A percentile compares a stretch with the other conserved stretches of the same genome.
Evolutionary conservation across 2,113 vertebrate genomes (phyloP).

Genomic region (Salvelinus namaycush): DNA sequence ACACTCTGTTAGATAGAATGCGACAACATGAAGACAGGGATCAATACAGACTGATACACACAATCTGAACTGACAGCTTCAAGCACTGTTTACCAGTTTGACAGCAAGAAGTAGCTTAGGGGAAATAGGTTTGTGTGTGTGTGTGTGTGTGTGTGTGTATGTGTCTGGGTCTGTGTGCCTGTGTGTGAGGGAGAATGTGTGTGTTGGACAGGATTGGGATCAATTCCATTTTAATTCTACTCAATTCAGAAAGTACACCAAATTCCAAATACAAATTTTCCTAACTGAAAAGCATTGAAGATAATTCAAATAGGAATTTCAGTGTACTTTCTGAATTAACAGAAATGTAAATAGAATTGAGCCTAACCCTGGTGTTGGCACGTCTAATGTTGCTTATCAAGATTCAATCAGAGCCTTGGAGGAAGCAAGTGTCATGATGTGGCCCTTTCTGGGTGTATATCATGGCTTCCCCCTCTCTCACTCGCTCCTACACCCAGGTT

Average conservation of each 20-base stretch:
- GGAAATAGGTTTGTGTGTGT: too few species aligned
- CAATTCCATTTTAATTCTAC: too few species aligned
- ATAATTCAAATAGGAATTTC: too few species aligned
- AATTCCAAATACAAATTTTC: too few species aligned
- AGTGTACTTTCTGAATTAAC: neutral
- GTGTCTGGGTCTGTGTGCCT: neutral
- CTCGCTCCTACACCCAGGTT: too few species aligned
- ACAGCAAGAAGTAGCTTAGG: neutral
- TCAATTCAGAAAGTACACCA: too few species aligned
- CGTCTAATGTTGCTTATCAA: neutral
- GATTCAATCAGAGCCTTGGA: neutral
- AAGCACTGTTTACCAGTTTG: slow-evolving; percentile 3
- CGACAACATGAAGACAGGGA: slow-evolving; percentile 3
- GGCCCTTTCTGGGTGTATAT: too few species aligned
- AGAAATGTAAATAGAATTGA: too few species aligned
- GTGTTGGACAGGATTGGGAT: too few species aligned
- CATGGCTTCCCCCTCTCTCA: too few species aligned
- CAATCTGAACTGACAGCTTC: neutral
- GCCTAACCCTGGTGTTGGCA: too few species aligned
- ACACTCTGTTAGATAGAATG: slow-evolving; percentile 7
- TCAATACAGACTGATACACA: slow-evolving; percentile 15
- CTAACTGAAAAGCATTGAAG: too few species aligned
- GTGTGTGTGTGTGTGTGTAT: neutral
- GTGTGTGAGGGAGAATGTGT: neutral
- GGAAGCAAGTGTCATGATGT: neutral